phyloP scores from a whole-genome alignment of 2,113 vertebrate genomes.

The Phrynosoma platyrhinos region DNA sequence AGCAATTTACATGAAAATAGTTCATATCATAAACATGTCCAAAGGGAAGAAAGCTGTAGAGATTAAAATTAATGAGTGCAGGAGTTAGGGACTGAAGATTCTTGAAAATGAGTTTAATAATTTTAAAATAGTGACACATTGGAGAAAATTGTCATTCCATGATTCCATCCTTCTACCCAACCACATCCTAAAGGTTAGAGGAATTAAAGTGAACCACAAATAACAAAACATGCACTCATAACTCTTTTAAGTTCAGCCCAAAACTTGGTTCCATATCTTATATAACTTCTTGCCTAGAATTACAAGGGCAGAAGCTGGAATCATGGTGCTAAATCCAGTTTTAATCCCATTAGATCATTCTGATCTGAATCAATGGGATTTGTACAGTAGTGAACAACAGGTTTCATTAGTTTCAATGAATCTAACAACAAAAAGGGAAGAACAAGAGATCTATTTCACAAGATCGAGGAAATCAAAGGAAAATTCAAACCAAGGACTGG shows the following conservation, averaged over 20 bases:
- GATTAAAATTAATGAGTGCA: neutral
- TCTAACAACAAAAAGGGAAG: too few species aligned
- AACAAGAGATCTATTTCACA: too few species aligned
- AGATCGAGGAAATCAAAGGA: too few species aligned
- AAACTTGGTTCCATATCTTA: neutral
- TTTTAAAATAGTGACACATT: neutral
- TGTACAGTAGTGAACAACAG: too few species aligned
- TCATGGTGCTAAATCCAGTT: too few species aligned
- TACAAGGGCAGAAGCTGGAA: too few species aligned
- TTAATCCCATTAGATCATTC: too few species aligned
- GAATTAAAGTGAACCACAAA: neutral
- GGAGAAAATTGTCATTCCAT: neutral
- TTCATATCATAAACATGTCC: neutral
- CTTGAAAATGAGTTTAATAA: neutral
- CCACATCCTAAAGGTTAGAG: neutral
- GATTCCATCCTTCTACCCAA: neutral
- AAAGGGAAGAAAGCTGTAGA: neutral
- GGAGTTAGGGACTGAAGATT: neutral
- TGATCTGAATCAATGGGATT: too few species aligned
- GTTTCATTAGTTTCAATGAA: too few species aligned
- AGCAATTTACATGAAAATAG: neutral
- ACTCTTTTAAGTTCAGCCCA: neutral
- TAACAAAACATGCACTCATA: neutral
- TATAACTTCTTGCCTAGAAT: neutral
- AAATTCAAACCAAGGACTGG: too few species aligned